Evolutionary conservation across 1,140 invertebrate genomes (phyloP).

Genomic region (Prorops nasuta): DNA sequence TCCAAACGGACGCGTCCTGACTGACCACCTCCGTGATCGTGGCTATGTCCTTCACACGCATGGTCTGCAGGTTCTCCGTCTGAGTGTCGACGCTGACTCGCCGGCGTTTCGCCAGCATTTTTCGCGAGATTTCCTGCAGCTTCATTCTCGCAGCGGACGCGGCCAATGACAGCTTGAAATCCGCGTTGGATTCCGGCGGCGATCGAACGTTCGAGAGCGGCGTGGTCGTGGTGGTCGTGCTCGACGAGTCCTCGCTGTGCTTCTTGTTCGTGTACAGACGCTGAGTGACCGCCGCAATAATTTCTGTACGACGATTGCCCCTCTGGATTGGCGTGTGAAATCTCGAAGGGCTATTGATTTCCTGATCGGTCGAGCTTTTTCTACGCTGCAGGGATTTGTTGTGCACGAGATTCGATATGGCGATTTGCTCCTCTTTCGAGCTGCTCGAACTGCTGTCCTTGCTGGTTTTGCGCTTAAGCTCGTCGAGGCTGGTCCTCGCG

Average conservation of each 20-base stretch:
- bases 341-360: conserved; percentile 12
- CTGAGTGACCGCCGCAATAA: conserved; percentile 68
- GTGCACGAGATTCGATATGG: conserved; percentile 19
- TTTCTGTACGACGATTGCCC: conserved; percentile 58
- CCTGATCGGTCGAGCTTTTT: conserved; percentile 32
- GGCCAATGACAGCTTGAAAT: conserved; percentile 18
- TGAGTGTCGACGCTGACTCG: conserved; percentile 63
- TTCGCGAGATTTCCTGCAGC: conserved; percentile 49
- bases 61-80: conserved; percentile 55
- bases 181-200: conserved; percentile 33
- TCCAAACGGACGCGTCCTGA: conserved; percentile 37
- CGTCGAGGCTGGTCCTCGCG: conserved; percentile 31
- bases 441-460: conserved; percentile 43
- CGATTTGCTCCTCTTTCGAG: conserved; percentile 39
- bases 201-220: conserved; percentile 38
- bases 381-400: conserved; percentile 20
- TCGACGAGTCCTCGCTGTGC: conserved; percentile 57
- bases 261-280: conserved; percentile 65
- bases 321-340: conserved; percentile 36
- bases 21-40: conserved; percentile 39
- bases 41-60: conserved; percentile 60
- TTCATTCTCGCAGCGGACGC: conserved; percentile 39
- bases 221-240: conserved; percentile 36
- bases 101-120: conserved; percentile 55
- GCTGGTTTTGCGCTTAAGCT: conserved; percentile 37